Evolutionary conservation across 2,113 vertebrate genomes (phyloP).

Genomic region (Fregata magnificens): DNA sequence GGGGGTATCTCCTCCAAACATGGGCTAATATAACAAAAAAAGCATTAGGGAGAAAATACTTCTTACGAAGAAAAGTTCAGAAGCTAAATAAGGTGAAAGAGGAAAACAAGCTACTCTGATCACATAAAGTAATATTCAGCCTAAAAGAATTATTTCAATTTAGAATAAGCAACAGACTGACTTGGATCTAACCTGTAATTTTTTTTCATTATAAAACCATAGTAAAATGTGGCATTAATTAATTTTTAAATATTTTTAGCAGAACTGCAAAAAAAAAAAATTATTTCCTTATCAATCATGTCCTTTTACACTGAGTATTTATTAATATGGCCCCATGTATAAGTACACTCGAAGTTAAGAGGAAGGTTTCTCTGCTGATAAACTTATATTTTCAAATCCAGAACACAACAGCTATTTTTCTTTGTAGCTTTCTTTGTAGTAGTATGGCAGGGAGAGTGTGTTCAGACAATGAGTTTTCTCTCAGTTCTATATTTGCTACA

Average conservation of each 20-base stretch:
- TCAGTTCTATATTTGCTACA: neutral
- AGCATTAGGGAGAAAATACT: neutral
- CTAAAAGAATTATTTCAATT: neutral
- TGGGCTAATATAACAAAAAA: slow-evolving; percentile 45
- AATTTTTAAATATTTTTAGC: neutral
- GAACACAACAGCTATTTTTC: neutral
- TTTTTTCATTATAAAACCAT: neutral
- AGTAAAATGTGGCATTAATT: neutral
- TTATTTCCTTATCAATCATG: neutral
- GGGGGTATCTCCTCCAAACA: slow-evolving; percentile 9
- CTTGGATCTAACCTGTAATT: neutral
- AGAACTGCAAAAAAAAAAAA: neutral
- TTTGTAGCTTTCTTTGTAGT: neutral
- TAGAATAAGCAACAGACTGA: neutral
- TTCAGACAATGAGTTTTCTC: neutral
- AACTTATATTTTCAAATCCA: neutral
- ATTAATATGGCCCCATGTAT: neutral
- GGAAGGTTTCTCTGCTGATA: neutral
- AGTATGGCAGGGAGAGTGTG: neutral
- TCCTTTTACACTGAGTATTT: neutral
- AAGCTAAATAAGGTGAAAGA: neutral
- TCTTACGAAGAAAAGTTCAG: neutral
- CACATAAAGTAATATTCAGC: neutral
- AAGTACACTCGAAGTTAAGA: neutral
- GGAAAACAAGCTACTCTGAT: neutral